Evolutionary conservation across 2,888 invertebrate genomes (phyloP), one percentile per base, ranked within the genome.

Genomic region (Drosophila ezoana): DNA sequence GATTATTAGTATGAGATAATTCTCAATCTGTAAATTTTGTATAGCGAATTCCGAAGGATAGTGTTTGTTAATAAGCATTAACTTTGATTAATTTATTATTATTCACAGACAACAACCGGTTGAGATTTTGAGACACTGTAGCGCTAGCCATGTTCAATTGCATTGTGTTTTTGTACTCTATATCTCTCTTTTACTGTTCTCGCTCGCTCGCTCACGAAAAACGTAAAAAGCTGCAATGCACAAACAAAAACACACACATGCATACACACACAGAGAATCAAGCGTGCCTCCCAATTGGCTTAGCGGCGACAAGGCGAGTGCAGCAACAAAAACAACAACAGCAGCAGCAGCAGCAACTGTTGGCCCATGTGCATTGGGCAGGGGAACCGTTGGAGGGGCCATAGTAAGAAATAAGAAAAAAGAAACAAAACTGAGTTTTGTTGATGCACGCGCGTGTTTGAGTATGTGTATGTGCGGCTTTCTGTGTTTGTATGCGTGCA

Each of bases 401-500:
- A 33, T 35, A 61, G 44, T 57, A 65, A 60, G 57, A 71, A 73
- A 72, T 66, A 72, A 67, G 72, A 80, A 80, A 70, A 78, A 80
- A 80, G 60, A 80, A 79, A 80, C 80, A 77, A 79, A 28, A 76
- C 57, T 63, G 47, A 53, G 35, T 44, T 54, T 52, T 51, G 54
- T 40, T 54, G 72, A 33, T 67, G 74, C 40, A 61, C 43, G 51
- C 35, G 49, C 45, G 32, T 44, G 45, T n/a, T 9, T 63, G 35
- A 5, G 32, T 32, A 28, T 10, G 16, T 20, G 37, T 51, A 16
- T 28, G 41, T 52, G 43, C 16, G 16, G 2, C 16, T 67, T 28
- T 13, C 13, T 47, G 33, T 28, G 23, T 53, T 14, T 33, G 43
- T 54, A 40, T 62, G 79, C 45, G 44, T 41, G 69, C 18, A 18